Percentiles rank a stretch among this genome's conserved stretches.
phyloP scores from a whole-genome alignment of 2,797 vertebrate species.

The Periparus ater region DNA sequence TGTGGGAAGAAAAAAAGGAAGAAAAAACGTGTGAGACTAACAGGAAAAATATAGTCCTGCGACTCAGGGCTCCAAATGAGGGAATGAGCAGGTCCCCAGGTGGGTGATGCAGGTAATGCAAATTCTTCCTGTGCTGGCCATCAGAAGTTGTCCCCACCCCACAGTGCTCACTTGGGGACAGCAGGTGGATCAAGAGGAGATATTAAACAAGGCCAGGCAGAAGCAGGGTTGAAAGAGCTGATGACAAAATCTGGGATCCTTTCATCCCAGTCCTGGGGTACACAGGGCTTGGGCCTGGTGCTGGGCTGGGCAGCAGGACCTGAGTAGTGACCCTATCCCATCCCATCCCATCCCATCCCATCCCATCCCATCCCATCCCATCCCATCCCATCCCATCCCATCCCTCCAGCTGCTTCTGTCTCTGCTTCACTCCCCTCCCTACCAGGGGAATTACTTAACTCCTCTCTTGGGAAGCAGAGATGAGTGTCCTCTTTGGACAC shows the following conservation, averaged over 20 bases:
- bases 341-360: not conserved
- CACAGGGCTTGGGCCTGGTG: not conserved
- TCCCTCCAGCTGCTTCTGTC: not conserved
- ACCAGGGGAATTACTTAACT: not conserved
- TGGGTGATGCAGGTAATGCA: not conserved
- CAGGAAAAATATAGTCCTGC: not conserved
- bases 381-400: not conserved
- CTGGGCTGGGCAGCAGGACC: not conserved
- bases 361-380: not conserved
- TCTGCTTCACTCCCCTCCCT: not conserved
- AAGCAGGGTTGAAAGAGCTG: not conserved
- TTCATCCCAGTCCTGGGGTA: not conserved
- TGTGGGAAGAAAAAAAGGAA: not conserved
- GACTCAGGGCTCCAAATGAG: not conserved
- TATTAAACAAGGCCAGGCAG: not conserved
- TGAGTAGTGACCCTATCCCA: not conserved
- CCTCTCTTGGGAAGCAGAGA: not conserved
- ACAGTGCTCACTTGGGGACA: accelerated
- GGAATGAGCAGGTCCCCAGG: accelerated
- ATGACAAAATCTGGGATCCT: not conserved
- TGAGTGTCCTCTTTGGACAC: not conserved
- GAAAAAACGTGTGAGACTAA: not conserved
- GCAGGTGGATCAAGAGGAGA: not conserved
- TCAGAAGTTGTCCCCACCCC: not conserved
- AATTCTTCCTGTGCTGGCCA: not conserved